These are phyloP conservation scores for Acleris holmiana DNA, from an alignment of 2,888 invertebrate genomes.

Conservation along the genomic window DNA sequence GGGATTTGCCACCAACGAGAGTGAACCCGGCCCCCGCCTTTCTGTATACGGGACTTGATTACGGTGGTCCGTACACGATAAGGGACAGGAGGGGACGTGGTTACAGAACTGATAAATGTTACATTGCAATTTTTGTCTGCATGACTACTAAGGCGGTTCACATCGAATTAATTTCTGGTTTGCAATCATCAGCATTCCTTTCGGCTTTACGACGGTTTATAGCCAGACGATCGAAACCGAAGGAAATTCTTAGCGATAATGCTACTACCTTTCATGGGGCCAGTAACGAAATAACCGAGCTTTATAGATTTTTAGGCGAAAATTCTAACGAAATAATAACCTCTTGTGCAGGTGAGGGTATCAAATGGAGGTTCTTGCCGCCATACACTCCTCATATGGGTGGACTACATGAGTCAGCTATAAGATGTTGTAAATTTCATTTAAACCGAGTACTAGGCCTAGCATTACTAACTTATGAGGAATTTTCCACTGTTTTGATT, in stretches of 20 bases:
- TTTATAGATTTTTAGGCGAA: not conserved
- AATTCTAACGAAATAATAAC: not conserved
- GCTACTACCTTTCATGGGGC: not conserved
- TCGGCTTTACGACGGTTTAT: not conserved
- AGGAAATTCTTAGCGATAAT: not conserved
- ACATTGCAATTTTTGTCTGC: not conserved
- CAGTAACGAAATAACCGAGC: too few relatives aligned
- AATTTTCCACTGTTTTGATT: not conserved
- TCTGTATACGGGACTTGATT: not conserved
- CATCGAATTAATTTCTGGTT: not conserved
- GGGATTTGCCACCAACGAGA: not conserved
- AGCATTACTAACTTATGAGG: not conserved
- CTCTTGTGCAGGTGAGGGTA: not conserved
- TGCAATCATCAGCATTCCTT: not conserved
- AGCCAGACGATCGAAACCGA: too few relatives aligned
- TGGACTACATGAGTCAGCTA: not conserved
- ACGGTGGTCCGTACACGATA: not conserved
- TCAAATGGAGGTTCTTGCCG: not conserved
- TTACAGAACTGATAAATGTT: not conserved
- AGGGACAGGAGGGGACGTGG: conserved; percentile 5
- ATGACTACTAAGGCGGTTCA: not conserved
- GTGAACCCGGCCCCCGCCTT: not conserved
- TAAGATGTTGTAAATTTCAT: not conserved
- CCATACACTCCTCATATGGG: not conserved
- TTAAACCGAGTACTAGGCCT: not conserved